Conservation (phyloP, 2,113 vertebrate genomes). For the Colossoma macropomum region DNA sequence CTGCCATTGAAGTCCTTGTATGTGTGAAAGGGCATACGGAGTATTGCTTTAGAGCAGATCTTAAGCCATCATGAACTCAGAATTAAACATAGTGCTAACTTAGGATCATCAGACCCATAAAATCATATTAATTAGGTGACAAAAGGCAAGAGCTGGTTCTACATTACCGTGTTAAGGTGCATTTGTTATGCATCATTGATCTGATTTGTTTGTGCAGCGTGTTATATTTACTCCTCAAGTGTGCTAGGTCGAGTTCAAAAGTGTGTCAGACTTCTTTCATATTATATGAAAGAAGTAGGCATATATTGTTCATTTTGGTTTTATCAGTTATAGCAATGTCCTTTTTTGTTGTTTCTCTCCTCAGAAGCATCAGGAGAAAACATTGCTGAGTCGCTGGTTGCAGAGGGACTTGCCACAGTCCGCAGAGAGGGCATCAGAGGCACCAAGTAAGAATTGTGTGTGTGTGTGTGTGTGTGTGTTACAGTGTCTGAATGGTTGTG, state of each 20-base stretch:
- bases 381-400: conserved; percentile 91
- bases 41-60: not conserved
- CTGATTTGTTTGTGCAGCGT: not conserved
- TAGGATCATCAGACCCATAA: not conserved
- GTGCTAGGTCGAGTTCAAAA: no score
- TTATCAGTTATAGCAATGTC: not conserved
- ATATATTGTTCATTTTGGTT: no score
- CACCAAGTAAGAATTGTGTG: conserved; percentile 83
- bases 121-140: not conserved
- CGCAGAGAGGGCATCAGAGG: conserved; percentile 93
- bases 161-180: no score
- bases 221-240: not conserved
- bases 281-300: no score
- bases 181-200: not conserved
- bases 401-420: conserved; percentile 88
- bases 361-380: conserved; percentile 92
- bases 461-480: not conserved
- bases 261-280: no score
- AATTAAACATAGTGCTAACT: no score
- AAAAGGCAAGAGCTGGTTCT: not conserved
- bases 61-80: no score
- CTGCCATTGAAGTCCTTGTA: not conserved
- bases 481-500: not conserved
- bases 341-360: not conserved
- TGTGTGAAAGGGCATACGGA: not conserved